phyloP scores from a whole-genome alignment of 30 jellyfish, hydroid and myxozoan species.

The Morbakka virulenta region DNA sequence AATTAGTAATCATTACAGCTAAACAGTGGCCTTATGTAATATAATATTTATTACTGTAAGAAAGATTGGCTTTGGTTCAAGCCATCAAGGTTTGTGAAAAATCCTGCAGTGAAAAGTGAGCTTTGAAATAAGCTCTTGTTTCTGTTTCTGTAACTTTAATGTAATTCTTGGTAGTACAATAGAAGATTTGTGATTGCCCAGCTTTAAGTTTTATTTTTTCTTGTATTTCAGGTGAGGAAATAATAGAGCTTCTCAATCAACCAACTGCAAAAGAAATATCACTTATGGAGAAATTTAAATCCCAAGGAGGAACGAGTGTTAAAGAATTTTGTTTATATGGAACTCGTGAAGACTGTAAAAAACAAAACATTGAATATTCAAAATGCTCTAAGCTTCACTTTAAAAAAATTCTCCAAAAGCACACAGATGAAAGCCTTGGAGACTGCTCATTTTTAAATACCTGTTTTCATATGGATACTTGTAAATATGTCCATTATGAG shows the following conservation, averaged over 20 bases:
- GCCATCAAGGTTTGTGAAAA: too few relatives aligned
- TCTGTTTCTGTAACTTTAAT: too few relatives aligned
- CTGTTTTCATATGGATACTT: conserved; percentile 97
- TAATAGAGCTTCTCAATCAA: conserved; percentile 88
- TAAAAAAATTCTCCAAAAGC: conserved; percentile 85
- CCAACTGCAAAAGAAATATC: conserved; percentile 98
- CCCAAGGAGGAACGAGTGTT: conserved; percentile 99
- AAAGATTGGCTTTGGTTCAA: too few relatives aligned
- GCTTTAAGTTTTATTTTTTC: too few relatives aligned
- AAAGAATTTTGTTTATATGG: conserved; percentile 97
- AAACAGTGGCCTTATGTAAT: too few relatives aligned
- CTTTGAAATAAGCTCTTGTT: too few relatives aligned
- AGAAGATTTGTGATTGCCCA: too few relatives aligned
- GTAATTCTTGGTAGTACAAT: too few relatives aligned
- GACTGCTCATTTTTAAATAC: conserved; percentile 98
- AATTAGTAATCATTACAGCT: too few relatives aligned
- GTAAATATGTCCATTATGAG: conserved; percentile 99
- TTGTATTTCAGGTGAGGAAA: conserved; percentile 69
- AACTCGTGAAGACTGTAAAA: conserved; percentile 89
- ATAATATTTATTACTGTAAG: too few relatives aligned
- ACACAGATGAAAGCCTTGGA: conserved; percentile 96
- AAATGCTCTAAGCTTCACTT: conserved; percentile 95
- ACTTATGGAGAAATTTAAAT: conserved; percentile 89
- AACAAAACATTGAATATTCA: conserved; percentile 77
- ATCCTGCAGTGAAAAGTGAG: too few relatives aligned